Base-by-base conservation (phyloP, 2,113 vertebrate species). In the Ovis canadensis region DNA sequence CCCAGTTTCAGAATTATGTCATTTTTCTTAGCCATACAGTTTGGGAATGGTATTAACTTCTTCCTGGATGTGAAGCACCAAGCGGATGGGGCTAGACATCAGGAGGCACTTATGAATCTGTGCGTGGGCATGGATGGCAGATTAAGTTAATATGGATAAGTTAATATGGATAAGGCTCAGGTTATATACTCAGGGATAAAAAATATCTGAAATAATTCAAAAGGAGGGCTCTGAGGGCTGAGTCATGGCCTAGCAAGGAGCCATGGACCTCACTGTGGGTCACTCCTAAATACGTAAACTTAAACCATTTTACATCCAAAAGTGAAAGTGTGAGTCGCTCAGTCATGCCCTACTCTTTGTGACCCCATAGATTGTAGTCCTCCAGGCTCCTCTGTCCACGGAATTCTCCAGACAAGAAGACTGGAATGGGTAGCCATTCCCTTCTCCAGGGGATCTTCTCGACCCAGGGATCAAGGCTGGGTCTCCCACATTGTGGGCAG, bases 41-140 rank as follows among this genome's bases (percentile, higher is more conserved):
- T 77, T 87, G 64, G 57, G 62, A 92, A 97, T 57, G 43, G 48
- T 23, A 97, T 55, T 78, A 82, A 71, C 80, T 92, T 97, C n/a
- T 88, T 97, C 77, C 88, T 92, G 77, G 64, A 88, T 90, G 12
- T 54, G 82, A 81, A 54, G 31, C 36, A 60, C 74, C n/a, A 54
- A 43, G 43, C 0, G 5, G 80, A 60, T n/a, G 31, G 54, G 1
- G 11, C 11, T 52, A 54, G 74, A 62, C 60, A 92, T 96, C 59
- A 92, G 77, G 91, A 89, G 81, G 81, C 40, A 82, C 77, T 95
- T 88, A 91, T 0, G 77, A 40, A 31, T 77, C 64, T 59, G 1
- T 40, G 93, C 15, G 33, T 27, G 5, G 57, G 50, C 25, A 83
- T 31, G 45, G 54, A 91, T 9, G 14, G 40, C 83, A 92, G 84